Conservation (phyloP, 2,888 invertebrate species). For the Lycophotia porphyrea region DNA sequence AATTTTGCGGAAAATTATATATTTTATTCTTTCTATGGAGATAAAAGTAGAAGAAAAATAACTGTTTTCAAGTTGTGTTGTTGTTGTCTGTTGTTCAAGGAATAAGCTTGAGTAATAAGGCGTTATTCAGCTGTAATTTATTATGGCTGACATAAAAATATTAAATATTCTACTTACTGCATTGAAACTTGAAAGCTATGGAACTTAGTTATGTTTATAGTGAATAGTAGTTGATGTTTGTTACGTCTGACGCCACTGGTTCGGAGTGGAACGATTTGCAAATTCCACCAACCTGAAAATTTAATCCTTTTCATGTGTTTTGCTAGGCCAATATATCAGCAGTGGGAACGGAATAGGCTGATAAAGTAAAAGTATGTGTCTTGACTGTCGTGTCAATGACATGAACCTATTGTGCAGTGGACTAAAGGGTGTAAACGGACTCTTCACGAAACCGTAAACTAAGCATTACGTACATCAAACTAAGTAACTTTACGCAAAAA, state of each 20-base stretch:
- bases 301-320: background rate
- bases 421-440: no score
- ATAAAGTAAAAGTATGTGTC: background rate
- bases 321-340: background rate
- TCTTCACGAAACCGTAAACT: no score
- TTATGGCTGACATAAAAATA: no score
- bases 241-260: background rate
- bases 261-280: background rate
- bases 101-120: background rate
- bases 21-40: background rate
- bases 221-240: background rate
- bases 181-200: no score
- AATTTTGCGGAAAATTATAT: background rate
- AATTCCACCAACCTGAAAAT: background rate
- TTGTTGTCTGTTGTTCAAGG: background rate
- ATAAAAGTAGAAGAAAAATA: background rate
- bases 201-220: background rate
- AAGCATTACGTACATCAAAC: no score
- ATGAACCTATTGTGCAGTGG: background rate
- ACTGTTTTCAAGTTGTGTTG: no score
- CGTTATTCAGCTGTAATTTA: no score
- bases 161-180: no score
- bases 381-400: background rate
- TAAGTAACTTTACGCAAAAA: no score
- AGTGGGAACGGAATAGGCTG: background rate